Evolutionary conservation across 2,797 vertebrate genomes (phyloP).

Genomic region (Spheniscus humboldti): DNA sequence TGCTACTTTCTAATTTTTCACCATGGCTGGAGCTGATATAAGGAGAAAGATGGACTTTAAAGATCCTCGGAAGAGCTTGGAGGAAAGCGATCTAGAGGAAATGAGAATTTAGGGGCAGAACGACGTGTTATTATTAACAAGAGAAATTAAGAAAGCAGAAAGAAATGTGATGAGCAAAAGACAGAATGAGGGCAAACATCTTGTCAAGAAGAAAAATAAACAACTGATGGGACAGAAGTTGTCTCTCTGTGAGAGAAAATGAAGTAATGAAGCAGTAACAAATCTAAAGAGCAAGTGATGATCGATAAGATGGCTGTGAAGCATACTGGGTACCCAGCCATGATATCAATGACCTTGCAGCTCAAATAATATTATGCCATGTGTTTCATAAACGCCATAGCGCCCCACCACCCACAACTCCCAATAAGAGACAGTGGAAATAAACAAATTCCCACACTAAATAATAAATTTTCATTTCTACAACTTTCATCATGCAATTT

Average conservation of each 20-base stretch:
- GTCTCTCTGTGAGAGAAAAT: not conserved
- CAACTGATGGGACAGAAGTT: not conserved
- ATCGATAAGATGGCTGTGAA: not conserved
- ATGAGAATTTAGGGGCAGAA: not conserved
- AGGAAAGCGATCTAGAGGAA: not conserved
- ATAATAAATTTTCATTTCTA: not conserved
- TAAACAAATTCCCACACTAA: not conserved
- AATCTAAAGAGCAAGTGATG: not conserved
- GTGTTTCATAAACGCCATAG: not conserved
- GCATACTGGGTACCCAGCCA: not conserved
- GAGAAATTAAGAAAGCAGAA: not conserved
- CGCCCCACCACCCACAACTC: accelerated
- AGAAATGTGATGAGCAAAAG: not conserved
- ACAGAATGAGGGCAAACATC: not conserved
- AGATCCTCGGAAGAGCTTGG: not conserved
- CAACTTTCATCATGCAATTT: not conserved
- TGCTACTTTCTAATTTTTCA: not conserved
- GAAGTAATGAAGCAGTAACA: not conserved
- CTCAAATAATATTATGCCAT: not conserved
- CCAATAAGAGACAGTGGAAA: not conserved
- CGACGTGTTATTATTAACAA: not conserved
- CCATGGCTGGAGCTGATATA: not conserved
- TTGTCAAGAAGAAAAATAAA: not conserved
- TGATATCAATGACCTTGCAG: not conserved
- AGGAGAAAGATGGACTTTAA: not conserved